Evolutionary conservation across 2,797 vertebrate species (phyloP).

Genomic region (Semaprochilodus insignis): DNA sequence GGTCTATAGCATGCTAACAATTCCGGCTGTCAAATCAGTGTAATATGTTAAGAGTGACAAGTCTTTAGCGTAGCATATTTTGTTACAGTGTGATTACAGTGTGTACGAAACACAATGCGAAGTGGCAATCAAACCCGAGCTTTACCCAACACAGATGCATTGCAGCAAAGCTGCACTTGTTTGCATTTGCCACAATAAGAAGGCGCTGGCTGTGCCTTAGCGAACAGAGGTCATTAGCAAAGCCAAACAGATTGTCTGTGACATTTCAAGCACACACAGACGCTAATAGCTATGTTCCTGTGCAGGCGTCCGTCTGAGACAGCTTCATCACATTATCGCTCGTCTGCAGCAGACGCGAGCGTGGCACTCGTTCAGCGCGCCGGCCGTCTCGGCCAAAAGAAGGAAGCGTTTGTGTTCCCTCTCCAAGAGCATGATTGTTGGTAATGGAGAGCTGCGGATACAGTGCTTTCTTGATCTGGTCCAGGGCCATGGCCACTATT

Average conservation of each 20-base stretch:
- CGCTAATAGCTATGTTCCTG: constrained; percentile 75
- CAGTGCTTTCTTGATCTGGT: background rate
- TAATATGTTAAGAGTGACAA: constrained; percentile 17
- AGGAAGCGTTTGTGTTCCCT: constrained; percentile 26
- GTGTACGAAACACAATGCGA: constrained; percentile 19
- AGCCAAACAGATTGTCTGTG: constrained; percentile 68
- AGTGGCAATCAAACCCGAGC: constrained; percentile 7
- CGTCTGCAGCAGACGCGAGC: constrained; percentile 71
- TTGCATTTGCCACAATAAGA: constrained; percentile 31
- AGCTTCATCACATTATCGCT: constrained; percentile 78
- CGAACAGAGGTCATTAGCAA: constrained; percentile 69
- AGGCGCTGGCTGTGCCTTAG: constrained; percentile 18
- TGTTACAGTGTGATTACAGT: constrained; percentile 1
- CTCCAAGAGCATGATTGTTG: background rate
- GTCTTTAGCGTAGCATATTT: background rate
- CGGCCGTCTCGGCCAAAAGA: constrained; percentile 71
- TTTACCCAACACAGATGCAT: background rate
- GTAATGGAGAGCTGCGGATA: background rate
- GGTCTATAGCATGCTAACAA: background rate
- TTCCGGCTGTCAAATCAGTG: background rate
- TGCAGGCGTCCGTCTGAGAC: constrained; percentile 66
- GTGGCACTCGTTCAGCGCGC: constrained; percentile 71
- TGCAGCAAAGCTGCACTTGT: constrained; percentile 21
- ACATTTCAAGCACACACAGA: constrained; percentile 73
- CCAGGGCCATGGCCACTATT: background rate